Evolutionary conservation across 2,113 vertebrate species (phyloP).

Genomic region (Neodontobutis hainanensis): DNA sequence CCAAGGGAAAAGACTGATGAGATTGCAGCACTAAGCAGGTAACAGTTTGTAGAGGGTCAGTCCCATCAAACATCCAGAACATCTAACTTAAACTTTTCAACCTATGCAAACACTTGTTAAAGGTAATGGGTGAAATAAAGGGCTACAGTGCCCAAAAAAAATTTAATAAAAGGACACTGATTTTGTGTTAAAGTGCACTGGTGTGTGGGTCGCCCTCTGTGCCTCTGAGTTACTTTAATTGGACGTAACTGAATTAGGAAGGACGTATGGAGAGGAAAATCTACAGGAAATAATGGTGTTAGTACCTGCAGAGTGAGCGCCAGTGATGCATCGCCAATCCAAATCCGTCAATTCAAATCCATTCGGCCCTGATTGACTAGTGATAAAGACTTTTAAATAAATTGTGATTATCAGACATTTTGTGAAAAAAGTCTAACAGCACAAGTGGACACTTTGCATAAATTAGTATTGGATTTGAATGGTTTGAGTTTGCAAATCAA

Average conservation of each 20-base stretch:
- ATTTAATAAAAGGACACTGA: too few species aligned
- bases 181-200: background rate
- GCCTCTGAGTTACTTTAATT: conserved; percentile 51
- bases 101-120: conserved; percentile 10
- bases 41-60: conserved; percentile 27
- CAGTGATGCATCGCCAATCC: conserved; percentile 64
- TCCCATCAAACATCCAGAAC: too few species aligned
- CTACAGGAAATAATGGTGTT: conserved; percentile 68
- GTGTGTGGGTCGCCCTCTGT: conserved; percentile 24
- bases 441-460: conserved; percentile 42
- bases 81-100: conserved; percentile 22
- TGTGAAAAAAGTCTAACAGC: conserved; percentile 17
- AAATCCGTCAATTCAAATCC: conserved; percentile 65
- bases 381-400: conserved; percentile 76
- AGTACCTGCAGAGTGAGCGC: conserved; percentile 65
- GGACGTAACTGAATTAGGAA: conserved; percentile 69
- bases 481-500: conserved; percentile 48
- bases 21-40: conserved; percentile 23
- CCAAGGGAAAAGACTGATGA: conserved; percentile 35
- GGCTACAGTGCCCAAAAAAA: background rate
- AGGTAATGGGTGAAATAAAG: too few species aligned
- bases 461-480: conserved; percentile 59
- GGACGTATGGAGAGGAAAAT: conserved; percentile 62
- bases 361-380: conserved; percentile 59
- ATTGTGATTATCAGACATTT: conserved; percentile 66